Conservation (phyloP, 2,797 vertebrate species). For the Pogonophryne albipinna region DNA sequence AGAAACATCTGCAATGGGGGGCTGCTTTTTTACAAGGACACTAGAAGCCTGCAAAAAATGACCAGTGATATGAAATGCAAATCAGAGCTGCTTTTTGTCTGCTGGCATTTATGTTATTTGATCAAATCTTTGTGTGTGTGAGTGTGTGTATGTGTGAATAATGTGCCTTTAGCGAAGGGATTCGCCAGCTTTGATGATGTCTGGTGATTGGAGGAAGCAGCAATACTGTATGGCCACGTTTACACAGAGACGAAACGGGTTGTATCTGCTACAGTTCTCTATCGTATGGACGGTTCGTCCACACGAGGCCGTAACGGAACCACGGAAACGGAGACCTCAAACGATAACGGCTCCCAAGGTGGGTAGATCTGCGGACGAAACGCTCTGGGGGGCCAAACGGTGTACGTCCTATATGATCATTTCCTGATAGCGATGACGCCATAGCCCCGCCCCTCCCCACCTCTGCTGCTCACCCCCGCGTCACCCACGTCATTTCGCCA, state of each 20-base stretch:
- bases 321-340: too few relatives aligned
- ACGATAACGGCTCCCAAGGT: too few relatives aligned
- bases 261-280: too few relatives aligned
- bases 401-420: too few relatives aligned
- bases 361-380: too few relatives aligned
- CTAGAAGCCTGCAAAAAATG: not conserved
- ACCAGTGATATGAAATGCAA: conserved; percentile 13
- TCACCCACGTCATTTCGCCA: too few relatives aligned
- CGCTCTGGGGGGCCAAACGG: too few relatives aligned
- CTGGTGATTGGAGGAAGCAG: conserved; percentile 24
- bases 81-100: conserved; percentile 25
- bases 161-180: not conserved
- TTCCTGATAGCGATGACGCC: too few relatives aligned
- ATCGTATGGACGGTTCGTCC: too few relatives aligned
- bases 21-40: not conserved
- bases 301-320: too few relatives aligned
- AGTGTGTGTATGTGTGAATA: conserved; percentile 24
- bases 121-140: conserved; percentile 37
- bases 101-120: conserved; percentile 38
- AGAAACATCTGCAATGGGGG: conserved; percentile 3
- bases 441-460: not conserved
- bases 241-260: too few relatives aligned
- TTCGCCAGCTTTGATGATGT: conserved; percentile 32
- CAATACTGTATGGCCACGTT: conserved; percentile 19
- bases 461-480: too few relatives aligned